A percentile compares a stretch with the other conserved stretches of the same genome.
phyloP scores from a whole-genome alignment of 2,888 invertebrate species.

The Eucera pruinosa region DNA sequence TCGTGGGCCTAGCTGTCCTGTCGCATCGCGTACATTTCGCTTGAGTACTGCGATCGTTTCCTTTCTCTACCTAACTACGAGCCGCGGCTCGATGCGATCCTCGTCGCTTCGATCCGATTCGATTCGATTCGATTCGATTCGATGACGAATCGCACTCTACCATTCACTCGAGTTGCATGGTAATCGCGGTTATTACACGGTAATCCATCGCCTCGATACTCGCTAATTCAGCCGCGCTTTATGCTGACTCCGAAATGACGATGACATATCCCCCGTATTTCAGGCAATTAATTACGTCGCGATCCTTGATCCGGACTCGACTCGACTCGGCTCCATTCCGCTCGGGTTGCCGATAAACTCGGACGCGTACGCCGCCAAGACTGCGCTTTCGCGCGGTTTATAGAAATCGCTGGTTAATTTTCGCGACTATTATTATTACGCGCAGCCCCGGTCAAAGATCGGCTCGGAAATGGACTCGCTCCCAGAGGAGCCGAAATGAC shows the following conservation, averaged over 20 bases:
- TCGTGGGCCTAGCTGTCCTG: conserved; percentile 49
- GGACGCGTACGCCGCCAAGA: neutral
- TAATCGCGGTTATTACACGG: conserved; percentile 60
- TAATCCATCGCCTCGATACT: conserved; percentile 61
- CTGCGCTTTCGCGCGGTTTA: too few species aligned
- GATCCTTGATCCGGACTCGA: conserved; percentile 78
- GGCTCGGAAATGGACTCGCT: neutral
- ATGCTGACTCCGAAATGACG: conserved; percentile 76
- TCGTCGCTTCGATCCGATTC: too few species aligned
- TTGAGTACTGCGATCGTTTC: conserved; percentile 27
- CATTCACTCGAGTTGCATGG: conserved; percentile 36
- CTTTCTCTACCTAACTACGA: too few species aligned
- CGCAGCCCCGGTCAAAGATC: neutral
- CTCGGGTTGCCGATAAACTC: neutral
- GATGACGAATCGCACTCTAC: conserved; percentile 36
- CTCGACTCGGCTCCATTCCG: conserved; percentile 51
- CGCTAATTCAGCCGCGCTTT: conserved; percentile 77
- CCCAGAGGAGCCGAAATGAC: conserved; percentile 29
- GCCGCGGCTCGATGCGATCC: too few species aligned
- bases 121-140: too few species aligned
- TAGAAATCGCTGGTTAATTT: neutral
- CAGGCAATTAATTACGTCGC: conserved; percentile 80
- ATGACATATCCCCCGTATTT: conserved; percentile 73
- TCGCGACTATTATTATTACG: neutral
- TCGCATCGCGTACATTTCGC: conserved; percentile 1